A percentile compares a stretch with the other conserved stretches of the same genome.
phyloP scores from a whole-genome alignment of 92 coral and sea anemone genomes.

The Parazoanthus darwini region DNA sequence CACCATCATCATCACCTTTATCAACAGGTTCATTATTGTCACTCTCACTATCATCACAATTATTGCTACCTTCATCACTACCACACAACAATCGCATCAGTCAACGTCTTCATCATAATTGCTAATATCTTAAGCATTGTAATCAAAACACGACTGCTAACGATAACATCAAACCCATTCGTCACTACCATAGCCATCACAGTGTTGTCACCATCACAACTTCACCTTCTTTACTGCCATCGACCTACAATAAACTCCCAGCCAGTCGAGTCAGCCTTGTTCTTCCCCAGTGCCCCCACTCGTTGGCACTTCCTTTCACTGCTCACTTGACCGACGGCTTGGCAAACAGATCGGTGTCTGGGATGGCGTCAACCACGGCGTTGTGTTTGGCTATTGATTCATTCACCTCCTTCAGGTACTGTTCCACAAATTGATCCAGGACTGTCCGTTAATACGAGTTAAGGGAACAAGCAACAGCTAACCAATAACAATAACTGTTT shows the following conservation, averaged over 20 bases:
- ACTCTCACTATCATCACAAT: neutral
- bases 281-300: neutral
- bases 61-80: neutral
- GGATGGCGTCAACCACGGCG: constrained; percentile 46
- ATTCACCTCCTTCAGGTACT: constrained; percentile 53
- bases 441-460: constrained; percentile 39
- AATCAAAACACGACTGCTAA: neutral
- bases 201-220: neutral
- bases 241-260: neutral
- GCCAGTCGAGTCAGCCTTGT: neutral
- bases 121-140: neutral
- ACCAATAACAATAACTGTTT: neutral
- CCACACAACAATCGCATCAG: neutral
- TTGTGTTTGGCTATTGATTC: constrained; percentile 68
- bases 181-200: neutral
- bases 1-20: neutral
- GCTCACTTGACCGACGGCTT: constrained; percentile 38
- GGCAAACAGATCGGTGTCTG: constrained; percentile 65
- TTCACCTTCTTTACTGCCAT: neutral
- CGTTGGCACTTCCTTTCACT: neutral
- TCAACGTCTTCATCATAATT: neutral
- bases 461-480: constrained; percentile 27
- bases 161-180: neutral
- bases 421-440: constrained; percentile 67
- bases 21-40: too few relatives aligned